These are phyloP conservation scores for Rhabdornis inornatus DNA, from an alignment of 2,113 vertebrate genomes.

Conservation along the genomic window DNA sequence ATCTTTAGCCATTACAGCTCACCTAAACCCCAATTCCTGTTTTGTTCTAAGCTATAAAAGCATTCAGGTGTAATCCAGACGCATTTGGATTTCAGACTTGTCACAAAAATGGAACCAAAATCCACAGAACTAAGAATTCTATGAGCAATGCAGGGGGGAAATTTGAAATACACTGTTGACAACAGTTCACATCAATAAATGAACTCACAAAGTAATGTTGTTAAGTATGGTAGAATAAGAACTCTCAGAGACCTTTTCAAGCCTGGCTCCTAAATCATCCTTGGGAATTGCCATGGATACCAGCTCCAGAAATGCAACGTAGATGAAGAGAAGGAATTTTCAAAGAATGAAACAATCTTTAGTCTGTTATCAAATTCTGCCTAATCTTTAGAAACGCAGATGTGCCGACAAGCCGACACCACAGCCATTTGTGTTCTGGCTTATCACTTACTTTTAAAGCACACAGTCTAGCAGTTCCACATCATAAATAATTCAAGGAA, in stretches of 20 bases:
- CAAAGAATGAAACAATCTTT: background rate
- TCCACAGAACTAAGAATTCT: background rate
- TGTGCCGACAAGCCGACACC: background rate
- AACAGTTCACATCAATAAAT: background rate
- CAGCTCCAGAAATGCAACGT: background rate
- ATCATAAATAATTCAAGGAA: background rate
- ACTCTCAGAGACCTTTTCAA: background rate
- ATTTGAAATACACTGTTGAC: background rate
- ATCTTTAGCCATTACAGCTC: background rate
- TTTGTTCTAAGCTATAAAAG: background rate
- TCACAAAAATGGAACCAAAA: background rate
- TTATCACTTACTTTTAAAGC: slow-evolving; percentile 5
- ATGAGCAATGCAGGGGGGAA: background rate
- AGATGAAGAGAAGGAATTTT: background rate
- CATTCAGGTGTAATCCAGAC: background rate
- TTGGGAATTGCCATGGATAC: background rate
- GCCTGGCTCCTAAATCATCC: background rate
- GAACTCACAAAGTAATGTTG: background rate
- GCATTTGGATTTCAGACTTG: background rate
- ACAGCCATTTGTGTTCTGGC: background rate
- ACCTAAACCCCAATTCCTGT: background rate
- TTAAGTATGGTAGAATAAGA: background rate
- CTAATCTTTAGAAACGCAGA: slow-evolving; percentile 35
- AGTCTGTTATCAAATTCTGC: background rate
- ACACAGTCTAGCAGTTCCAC: background rate